phyloP scores from a whole-genome alignment of 2,888 invertebrate species.

The Augiades crinisus region DNA sequence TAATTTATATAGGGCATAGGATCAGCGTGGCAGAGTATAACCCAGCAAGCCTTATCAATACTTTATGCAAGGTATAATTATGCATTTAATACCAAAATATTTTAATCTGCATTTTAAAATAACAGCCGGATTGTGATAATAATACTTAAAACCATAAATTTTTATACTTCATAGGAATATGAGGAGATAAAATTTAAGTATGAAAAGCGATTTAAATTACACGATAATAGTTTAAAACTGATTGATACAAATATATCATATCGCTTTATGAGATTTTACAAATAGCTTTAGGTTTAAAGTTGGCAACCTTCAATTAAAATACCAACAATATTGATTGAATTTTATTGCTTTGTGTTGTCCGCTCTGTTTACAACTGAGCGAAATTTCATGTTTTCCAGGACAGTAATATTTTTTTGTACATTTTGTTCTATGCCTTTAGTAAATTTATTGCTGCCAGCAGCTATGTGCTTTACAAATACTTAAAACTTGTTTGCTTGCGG shows the following conservation, averaged over 20 bases:
- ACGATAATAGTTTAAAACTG: slow-evolving; percentile 9
- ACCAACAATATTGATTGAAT: slow-evolving; percentile 13
- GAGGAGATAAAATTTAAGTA: slow-evolving; percentile 8
- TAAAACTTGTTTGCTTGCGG: too few relatives aligned
- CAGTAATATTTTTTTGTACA: background rate
- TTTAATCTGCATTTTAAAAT: background rate
- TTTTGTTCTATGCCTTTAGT: too few relatives aligned
- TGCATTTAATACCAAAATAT: too few relatives aligned
- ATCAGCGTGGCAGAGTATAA: too few relatives aligned
- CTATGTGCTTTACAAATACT: too few relatives aligned
- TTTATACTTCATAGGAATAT: slow-evolving; percentile 3
- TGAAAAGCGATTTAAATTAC: slow-evolving; percentile 16
- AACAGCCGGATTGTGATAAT: background rate
- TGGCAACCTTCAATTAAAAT: slow-evolving; percentile 20
- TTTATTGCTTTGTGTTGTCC: slow-evolving; percentile 15
- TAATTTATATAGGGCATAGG: too few relatives aligned
- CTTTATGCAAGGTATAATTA: too few relatives aligned
- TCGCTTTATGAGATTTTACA: slow-evolving; percentile 19
- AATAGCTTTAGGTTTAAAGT: slow-evolving; percentile 12
- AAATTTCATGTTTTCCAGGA: slow-evolving; percentile 8
- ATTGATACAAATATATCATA: slow-evolving; percentile 16
- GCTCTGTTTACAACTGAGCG: slow-evolving; percentile 14
- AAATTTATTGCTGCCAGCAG: too few relatives aligned
- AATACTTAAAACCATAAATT: background rate
- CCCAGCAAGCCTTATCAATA: too few relatives aligned